Evolutionary conservation across 2,113 vertebrate species (phyloP), one percentile per base, ranked within the genome.

Genomic region (Calypte anna): DNA sequence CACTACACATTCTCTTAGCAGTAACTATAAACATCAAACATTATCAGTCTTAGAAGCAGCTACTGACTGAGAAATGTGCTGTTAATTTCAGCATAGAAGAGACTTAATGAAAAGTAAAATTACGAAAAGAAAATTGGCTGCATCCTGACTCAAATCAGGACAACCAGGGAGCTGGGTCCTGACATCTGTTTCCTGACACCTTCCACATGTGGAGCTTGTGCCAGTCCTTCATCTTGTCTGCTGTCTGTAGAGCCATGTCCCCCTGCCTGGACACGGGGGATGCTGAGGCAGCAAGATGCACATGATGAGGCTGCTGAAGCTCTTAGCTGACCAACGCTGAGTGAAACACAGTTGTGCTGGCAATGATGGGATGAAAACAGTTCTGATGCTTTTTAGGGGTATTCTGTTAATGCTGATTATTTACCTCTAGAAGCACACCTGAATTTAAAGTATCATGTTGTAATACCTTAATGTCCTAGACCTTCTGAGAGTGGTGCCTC

Each of bases 361-460:
- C 59, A 55, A 44, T 7, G 43, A 10, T 15, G 58, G 53, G 25
- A 15, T 4, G 2, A 33, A n/a, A 70, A 61, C 48, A 46, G 21
- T 59, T 62, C 24, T 63, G 15, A 44, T 70, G 53, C 44, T 38
- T 8, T 61, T 62, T 0, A 0, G 11, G 33, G 18, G 54, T 83
- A 6, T 1, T 1, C 10, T 51, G 38, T 24, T 66, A 48, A n/a
- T 19, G 22, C 17, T 1, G 0, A 5, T 16, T 33, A 12, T 64
- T 55, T 51, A 59, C 36, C 53, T 25, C 24, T 69, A 57, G 68
- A 87, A 81, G 20, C 7, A 7, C 31, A 10, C 9, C 8, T 33
- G 6, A 7, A 83, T 57, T 61, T 59, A 59, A 89, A 86, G 50
- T 59, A 9, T 0, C 14, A 2, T 30, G 4, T 77, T 78, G 58